Conservation (phyloP, 2,797 vertebrate species). For the Sebastes nivosus region DNA sequence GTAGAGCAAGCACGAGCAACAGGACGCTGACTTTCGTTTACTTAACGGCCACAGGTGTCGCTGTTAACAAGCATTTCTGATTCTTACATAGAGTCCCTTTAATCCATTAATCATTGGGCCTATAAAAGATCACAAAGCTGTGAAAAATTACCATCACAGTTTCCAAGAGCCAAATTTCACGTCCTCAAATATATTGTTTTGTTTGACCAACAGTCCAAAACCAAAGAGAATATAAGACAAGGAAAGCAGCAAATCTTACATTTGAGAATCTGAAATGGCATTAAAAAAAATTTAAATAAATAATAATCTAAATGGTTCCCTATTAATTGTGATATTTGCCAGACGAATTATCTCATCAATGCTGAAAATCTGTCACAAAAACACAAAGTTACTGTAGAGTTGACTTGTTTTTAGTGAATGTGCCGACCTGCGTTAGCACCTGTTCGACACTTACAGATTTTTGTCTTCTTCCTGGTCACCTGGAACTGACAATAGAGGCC, state of each 20-base stretch:
- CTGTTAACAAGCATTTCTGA: too few relatives aligned
- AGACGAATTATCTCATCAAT: fast-evolving
- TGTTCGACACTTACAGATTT: background rate
- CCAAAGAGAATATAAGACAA: fast-evolving
- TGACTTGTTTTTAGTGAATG: background rate
- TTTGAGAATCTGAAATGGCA: background rate
- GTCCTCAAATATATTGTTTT: background rate
- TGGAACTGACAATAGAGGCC: background rate
- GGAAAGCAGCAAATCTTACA: background rate
- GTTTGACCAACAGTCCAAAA: background rate
- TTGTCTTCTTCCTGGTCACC: background rate
- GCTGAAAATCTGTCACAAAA: background rate
- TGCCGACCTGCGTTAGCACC: background rate
- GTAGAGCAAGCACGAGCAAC: too few relatives aligned
- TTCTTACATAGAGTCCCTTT: too few relatives aligned
- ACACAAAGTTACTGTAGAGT: background rate
- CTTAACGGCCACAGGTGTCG: too few relatives aligned
- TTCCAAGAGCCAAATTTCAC: too few relatives aligned
- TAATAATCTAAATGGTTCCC: background rate
- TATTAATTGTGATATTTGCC: background rate
- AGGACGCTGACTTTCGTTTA: too few relatives aligned
- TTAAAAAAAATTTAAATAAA: background rate
- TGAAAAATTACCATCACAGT: background rate
- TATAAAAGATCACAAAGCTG: background rate
- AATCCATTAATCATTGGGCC: too few relatives aligned